These are phyloP conservation scores for Stegodyphus dumicola DNA, from an alignment of 1,140 invertebrate species.

Conservation along the genomic window DNA sequence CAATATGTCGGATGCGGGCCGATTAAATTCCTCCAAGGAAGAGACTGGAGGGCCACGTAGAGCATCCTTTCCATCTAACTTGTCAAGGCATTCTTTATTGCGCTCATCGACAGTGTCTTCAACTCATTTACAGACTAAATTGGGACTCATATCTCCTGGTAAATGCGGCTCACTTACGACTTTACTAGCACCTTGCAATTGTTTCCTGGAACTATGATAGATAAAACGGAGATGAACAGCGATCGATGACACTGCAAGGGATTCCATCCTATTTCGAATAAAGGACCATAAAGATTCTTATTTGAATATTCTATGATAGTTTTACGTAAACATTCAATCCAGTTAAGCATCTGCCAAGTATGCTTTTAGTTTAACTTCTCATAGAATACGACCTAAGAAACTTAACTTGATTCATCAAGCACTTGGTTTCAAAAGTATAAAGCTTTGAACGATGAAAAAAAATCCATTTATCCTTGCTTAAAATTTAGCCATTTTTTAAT, in stretches of 20 bases:
- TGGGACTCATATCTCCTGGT: slow-evolving; percentile 43
- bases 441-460: too few species aligned
- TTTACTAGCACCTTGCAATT: slow-evolving; percentile 33
- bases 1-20: slow-evolving; percentile 36
- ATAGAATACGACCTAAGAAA: too few species aligned
- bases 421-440: too few species aligned
- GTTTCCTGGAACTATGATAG: slow-evolving; percentile 15
- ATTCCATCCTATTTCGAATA: not conserved
- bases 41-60: not conserved
- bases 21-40: slow-evolving; percentile 15
- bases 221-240: slow-evolving; percentile 12
- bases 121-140: slow-evolving; percentile 53
- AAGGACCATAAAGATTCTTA: too few species aligned
- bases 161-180: slow-evolving; percentile 44
- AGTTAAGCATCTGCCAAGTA: too few species aligned
- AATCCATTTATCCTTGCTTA: too few species aligned
- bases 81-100: slow-evolving; percentile 16
- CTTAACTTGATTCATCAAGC: too few species aligned
- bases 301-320: too few species aligned
- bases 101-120: slow-evolving; percentile 21
- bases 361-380: too few species aligned
- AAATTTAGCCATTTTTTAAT: too few species aligned
- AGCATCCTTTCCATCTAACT: slow-evolving; percentile 14
- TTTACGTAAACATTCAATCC: too few species aligned
- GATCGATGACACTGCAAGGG: slow-evolving; percentile 10